A percentile compares a stretch with the other conserved stretches of the same genome.
These are phyloP conservation scores for Drosophila colorata DNA, from an alignment of 2,888 invertebrate species.

Conservation along the genomic window DNA sequence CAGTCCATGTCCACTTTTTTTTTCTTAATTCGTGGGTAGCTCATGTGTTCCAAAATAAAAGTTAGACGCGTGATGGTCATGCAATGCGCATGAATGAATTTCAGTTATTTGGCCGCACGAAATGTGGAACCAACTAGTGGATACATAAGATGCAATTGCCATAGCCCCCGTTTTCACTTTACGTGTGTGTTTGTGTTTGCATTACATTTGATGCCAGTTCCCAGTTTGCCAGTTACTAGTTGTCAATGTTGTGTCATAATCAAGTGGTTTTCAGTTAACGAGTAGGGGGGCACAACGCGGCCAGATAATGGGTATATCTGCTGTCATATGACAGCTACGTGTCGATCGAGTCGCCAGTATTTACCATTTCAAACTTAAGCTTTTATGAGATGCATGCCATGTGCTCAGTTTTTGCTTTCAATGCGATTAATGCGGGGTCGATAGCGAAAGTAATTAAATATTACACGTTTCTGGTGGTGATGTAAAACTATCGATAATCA, in stretches of 20 bases:
- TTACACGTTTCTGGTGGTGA: constrained; percentile 5
- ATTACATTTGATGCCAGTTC: constrained; percentile 32
- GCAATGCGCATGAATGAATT: constrained; percentile 67
- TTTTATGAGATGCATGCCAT: constrained; percentile 7
- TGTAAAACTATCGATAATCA: background rate
- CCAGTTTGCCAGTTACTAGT: constrained; percentile 28
- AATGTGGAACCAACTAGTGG: constrained; percentile 31
- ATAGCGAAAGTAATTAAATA: constrained; percentile 27
- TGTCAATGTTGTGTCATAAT: constrained; percentile 56
- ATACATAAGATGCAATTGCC: constrained; percentile 42
- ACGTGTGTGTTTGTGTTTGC: constrained; percentile 16
- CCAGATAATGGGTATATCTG: constrained; percentile 18
- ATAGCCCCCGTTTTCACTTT: constrained; percentile 29
- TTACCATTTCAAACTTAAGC: constrained; percentile 22
- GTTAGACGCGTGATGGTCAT: constrained; percentile 55
- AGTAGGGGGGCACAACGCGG: background rate
- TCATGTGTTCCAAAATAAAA: constrained; percentile 45
- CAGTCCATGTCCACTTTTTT: constrained; percentile 22
- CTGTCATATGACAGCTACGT: constrained; percentile 29
- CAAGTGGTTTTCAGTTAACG: constrained; percentile 34
- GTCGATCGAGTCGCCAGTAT: constrained; percentile 23
- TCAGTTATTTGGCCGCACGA: constrained; percentile 53
- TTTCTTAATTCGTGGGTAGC: constrained; percentile 29
- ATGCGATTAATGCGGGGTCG: background rate
- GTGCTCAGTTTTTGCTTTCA: background rate